Percentiles rank a stretch among this genome's conserved stretches.
These are phyloP conservation scores for Oceanodroma leucorhoa DNA, from an alignment of 2,797 vertebrate genomes.

Conservation along the genomic window DNA sequence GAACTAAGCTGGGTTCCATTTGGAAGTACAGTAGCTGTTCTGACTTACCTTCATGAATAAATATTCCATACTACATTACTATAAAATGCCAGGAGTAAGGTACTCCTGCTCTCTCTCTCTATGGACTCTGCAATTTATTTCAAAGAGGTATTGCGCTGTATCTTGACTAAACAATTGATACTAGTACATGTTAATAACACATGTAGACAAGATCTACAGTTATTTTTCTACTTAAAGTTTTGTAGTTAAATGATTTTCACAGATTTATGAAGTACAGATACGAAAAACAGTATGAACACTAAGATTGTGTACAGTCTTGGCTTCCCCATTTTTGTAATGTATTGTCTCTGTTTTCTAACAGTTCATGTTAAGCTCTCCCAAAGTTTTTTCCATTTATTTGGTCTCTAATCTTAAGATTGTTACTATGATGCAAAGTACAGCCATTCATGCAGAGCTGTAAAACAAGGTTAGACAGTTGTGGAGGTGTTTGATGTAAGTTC, in stretches of 20 bases:
- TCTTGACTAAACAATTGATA: slow-evolving; percentile 21
- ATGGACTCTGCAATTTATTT: slow-evolving; percentile 2
- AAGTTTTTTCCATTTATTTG: background rate
- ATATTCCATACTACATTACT: background rate
- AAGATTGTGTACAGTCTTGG: background rate
- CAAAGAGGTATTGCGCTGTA: slow-evolving; percentile 37
- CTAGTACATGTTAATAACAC: background rate
- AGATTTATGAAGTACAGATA: background rate
- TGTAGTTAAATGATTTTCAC: slow-evolving; percentile 40
- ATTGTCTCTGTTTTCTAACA: background rate
- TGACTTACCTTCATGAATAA: slow-evolving; percentile 19
- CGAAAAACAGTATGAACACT: slow-evolving; percentile 8
- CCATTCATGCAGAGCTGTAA: background rate
- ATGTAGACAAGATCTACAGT: slow-evolving; percentile 9
- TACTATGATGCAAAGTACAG: background rate
- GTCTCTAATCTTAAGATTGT: background rate
- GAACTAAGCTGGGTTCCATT: slow-evolving; percentile 12
- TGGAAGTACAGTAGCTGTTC: slow-evolving; percentile 34
- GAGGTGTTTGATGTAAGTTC: background rate
- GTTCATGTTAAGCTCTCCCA: background rate
- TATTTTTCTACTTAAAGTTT: slow-evolving; percentile 61
- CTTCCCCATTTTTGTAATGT: background rate
- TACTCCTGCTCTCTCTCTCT: background rate
- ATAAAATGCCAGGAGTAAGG: background rate
- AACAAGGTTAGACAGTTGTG: background rate